Evolutionary conservation across 2,888 invertebrate genomes (phyloP), one percentile per base, ranked within the genome.

Genomic region (Pandemis cinnamomeana): DNA sequence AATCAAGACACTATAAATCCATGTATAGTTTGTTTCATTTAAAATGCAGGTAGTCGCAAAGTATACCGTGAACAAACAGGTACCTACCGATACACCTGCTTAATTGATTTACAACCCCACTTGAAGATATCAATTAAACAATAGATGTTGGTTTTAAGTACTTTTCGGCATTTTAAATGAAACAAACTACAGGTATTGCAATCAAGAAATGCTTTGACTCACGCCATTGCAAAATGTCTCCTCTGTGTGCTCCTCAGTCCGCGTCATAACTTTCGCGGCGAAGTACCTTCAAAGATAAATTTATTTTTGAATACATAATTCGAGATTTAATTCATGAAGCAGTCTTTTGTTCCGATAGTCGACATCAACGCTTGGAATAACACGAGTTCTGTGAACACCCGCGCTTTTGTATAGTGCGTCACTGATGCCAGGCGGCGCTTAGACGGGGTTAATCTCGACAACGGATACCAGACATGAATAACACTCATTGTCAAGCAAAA

Each of bases 361-460:
- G 58, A 44, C 46, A 68, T 60, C 60, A 60, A 7, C 46, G 27
- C 46, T 36, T n/a, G 44, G 46, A 48, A 48, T 48, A 60, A 60
- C 7, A 36, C 46, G n/a, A 55, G 46, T 60, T 68, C 68, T 48
- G 46, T 60, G 60, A 60, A 68, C 68, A n/a, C 60, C 68, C 68
- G 60, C 68, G 60, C 46, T 13, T 7, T 5, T 5, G 60, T 58
- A 36, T 46, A 36, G n/a, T 46, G 68, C 68, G 68, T 46, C 60
- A 68, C 44, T 8, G 13, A 20, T 10, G 42, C 20, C 27, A 42
- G 3, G 41, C 41, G 13, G n/a, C 3, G 36, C 7, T 61, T 41
- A 7, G 61, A 58, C 58, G 72, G 55, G 58, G 66, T 66, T 70
- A 67, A 27, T 58, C 20, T 58, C 58, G 8, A 55, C 58, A 58